These are phyloP conservation scores for Oriolus oriolus DNA, from an alignment of 2,113 vertebrate species.

Conservation along the genomic window DNA sequence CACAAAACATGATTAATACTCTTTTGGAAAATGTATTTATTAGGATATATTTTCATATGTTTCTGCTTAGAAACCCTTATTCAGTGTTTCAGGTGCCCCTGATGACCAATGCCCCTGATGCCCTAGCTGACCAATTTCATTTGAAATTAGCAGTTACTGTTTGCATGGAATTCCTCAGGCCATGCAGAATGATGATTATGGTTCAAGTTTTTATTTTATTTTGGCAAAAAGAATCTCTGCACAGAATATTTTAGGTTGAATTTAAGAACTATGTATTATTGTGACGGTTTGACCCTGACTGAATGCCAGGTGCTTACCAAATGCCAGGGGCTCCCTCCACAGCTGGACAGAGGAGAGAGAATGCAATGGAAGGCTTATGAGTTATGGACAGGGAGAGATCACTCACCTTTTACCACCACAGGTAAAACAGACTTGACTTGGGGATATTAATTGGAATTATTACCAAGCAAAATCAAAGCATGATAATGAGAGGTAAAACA, in stretches of 20 bases:
- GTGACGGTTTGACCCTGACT: not conserved
- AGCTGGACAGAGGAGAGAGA: not conserved
- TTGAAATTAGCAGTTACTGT: not conserved
- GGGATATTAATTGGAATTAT: not conserved
- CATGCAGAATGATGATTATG: not conserved
- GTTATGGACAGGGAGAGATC: not conserved
- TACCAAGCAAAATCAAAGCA: not conserved
- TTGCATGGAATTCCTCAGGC: not conserved
- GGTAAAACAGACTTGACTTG: not conserved
- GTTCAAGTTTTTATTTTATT: not conserved
- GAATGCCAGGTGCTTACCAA: not conserved
- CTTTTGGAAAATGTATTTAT: not conserved
- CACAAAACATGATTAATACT: not conserved
- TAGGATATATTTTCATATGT: not conserved
- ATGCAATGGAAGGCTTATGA: accelerated
- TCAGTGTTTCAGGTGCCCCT: not conserved
- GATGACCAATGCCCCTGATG: too few species aligned
- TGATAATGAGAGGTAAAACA: not conserved
- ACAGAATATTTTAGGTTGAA: not conserved
- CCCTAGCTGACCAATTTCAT: not conserved
- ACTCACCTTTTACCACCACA: not conserved
- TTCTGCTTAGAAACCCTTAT: not conserved
- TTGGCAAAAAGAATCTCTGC: not conserved
- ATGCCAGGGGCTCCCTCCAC: not conserved
- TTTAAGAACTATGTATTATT: not conserved